Conservation (phyloP, 2,113 vertebrate genomes). For the Plectropomus leopardus region DNA sequence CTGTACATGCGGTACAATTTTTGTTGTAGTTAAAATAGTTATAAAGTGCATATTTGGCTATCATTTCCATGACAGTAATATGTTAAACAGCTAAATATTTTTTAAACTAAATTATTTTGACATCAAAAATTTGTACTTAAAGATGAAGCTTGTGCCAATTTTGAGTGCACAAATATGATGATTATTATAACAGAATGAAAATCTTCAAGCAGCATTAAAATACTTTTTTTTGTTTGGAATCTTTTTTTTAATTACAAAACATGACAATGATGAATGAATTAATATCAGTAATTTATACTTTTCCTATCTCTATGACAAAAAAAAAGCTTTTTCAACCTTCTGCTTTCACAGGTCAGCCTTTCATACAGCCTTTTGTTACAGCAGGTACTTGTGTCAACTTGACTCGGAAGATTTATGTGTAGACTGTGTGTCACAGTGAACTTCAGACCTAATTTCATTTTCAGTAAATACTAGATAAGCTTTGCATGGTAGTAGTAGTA, state of each 20-base stretch:
- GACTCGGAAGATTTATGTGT: conserved; percentile 34
- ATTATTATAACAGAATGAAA: not conserved
- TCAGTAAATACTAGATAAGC: not conserved
- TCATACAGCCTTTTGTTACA: conserved; percentile 13
- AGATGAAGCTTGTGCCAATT: not conserved
- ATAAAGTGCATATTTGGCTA: not conserved
- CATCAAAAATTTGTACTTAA: too few species aligned
- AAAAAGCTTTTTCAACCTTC: not conserved
- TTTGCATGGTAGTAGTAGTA: not conserved
- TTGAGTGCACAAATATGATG: not conserved
- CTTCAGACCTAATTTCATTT: conserved; percentile 1
- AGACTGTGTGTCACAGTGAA: conserved; percentile 42
- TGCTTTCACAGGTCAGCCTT: conserved; percentile 1
- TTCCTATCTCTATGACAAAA: not conserved
- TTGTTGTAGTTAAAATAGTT: not conserved
- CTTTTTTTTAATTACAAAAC: not conserved
- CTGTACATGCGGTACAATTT: too few species aligned
- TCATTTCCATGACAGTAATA: too few species aligned
- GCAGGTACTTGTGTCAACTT: conserved; percentile 49
- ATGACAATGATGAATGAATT: too few species aligned
- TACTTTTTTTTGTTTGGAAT: not conserved
- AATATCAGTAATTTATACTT: not conserved
- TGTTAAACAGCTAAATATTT: too few species aligned
- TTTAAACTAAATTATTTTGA: too few species aligned
- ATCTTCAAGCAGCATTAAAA: not conserved